Percentiles rank a stretch among this genome's conserved stretches.
phyloP scores from a whole-genome alignment of 2,797 vertebrate genomes.

The Bryconaethiops microstoma region DNA sequence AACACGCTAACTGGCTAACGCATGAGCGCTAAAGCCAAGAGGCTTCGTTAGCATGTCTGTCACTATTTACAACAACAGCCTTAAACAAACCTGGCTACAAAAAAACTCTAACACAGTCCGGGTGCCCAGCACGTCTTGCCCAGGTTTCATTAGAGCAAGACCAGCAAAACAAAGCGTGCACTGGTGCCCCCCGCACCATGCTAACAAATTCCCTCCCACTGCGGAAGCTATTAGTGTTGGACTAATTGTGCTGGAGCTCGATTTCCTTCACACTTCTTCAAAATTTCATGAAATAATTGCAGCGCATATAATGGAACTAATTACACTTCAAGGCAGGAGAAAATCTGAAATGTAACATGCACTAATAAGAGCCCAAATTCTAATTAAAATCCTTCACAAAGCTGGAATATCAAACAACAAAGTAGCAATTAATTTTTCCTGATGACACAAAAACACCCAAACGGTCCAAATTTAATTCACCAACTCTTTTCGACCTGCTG shows the following conservation, averaged over 20 bases:
- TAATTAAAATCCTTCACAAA: constrained; percentile 63
- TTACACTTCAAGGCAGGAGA: constrained; percentile 67
- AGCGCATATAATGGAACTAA: constrained; percentile 63
- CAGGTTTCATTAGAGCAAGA: constrained; percentile 28
- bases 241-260: constrained; percentile 46
- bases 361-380: constrained; percentile 62
- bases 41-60: constrained; percentile 18
- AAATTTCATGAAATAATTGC: constrained; percentile 61
- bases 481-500: background rate
- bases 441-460: constrained; percentile 18
- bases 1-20: constrained; percentile 14
- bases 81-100: constrained; percentile 19
- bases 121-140: background rate
- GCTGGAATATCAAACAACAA: constrained; percentile 50
- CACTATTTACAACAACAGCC: constrained; percentile 43
- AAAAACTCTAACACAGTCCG: background rate
- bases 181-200: constrained; percentile 55
- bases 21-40: constrained; percentile 16
- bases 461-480: constrained; percentile 3
- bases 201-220: constrained; percentile 46
- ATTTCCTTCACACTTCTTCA: constrained; percentile 69
- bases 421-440: constrained; percentile 51
- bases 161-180: background rate
- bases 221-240: constrained; percentile 61
- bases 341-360: constrained; percentile 63